Base-by-base conservation (phyloP, 2,113 vertebrate genomes). In the Haemorhous mexicanus region DNA sequence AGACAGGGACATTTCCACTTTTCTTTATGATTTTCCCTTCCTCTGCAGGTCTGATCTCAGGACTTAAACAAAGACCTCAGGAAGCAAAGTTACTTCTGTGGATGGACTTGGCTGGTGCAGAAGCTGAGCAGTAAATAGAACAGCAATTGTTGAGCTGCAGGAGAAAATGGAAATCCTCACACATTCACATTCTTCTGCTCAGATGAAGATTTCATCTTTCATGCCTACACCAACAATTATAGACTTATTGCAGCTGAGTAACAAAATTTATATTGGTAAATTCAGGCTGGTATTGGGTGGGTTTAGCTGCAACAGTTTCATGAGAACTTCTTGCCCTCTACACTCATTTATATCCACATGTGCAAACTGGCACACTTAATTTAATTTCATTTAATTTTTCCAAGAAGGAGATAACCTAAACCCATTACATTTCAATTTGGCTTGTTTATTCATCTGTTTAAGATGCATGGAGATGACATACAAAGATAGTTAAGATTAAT, bases 401-500 rank as follows among this genome's bases (percentile, higher is more conserved):
- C 68, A 81, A 84, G 86, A 86, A 92, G 72, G 44, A 55, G 74
- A 78, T 85, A 89, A 83, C 55, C 59, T 46, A 85, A 92, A 82
- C 80, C 53, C 28, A 76, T 93, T 95, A 84, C 20, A 66, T 77
- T 95, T 94, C 83, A 94, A 89, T 97, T 94, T 96, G 37, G 64
- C 62, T 93, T 91, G 89, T 96, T 96, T 92, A 92, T 94, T 95
- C 84, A 70, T 87, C 80, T 97, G 81, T 91, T 92, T 87, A 93
- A 87, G 84, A 94, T 84, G 66, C 89, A 90, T 62, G 80, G 93
- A 77, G 66, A 84, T 95, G 94, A 78, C 87, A 95, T 61, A 76
- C 70, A 84, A 59, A 89, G 69, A 63, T 94, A 91, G 92, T 94
- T 94, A 94, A 94, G 92, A 97, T 97, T 94, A 96, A 97, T 80